Base-by-base conservation (phyloP, 2,113 vertebrate species). In the Daphoenositta chrysoptera region DNA sequence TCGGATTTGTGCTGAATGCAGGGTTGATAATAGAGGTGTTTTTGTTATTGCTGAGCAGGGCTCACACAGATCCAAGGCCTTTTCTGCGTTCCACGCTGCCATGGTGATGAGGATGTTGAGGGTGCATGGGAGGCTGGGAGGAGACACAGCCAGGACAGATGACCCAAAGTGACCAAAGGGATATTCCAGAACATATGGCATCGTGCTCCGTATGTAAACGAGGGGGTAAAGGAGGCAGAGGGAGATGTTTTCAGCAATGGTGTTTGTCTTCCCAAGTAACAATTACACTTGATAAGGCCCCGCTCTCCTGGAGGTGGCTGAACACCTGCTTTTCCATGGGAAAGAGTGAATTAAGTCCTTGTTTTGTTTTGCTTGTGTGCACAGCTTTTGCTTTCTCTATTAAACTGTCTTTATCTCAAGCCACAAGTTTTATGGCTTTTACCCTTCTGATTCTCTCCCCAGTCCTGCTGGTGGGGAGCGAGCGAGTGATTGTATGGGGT, bases 91-190 rank as follows among this genome's bases (percentile, higher is more conserved):
- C 9, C 50, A 21, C 5, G 7, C 17, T 40, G 48, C 20, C 26
- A 27, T 0, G 0, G 12, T 33, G 12, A 21, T 30, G 14, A 64
- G 20, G 24, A 0, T 2, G 1, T 4, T 47, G 48, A 17, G 9
- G 13, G 7, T 63, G 5, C 13, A 6, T 7, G 20, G 20, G 26
- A 68, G 33, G 7, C 0, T 76, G 63, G 27, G 40, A 87, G 65
- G 47, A n/a, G 9, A 64, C 22, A 57, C 31, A 60, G 63, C 45
- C 8, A 4, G 58, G 31, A 65, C 42, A 72, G 50, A 26, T 28
- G 58, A 37, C 11, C 31, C 58, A 11, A 48, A 1, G 4, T 15
- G 14, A 50, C 10, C 42, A 57, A 35, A 80, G 50, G 27, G 57
- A 57, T 19, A 44, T 37, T 65, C 58, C 68, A 65, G 51, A 65